phyloP scores from a whole-genome alignment of 2,888 invertebrate genomes.

The Sericinus montela region DNA sequence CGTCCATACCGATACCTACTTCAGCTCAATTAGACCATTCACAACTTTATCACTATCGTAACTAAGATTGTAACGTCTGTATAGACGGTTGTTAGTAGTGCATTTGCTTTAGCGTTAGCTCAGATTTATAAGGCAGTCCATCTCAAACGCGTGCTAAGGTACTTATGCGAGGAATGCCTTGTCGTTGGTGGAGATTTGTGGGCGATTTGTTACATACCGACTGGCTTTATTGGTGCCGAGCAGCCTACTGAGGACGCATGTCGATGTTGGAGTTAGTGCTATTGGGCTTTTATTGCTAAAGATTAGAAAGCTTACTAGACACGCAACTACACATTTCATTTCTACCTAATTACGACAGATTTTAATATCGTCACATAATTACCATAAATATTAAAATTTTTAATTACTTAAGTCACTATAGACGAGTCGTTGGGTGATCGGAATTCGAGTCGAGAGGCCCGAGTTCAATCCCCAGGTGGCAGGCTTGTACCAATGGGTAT shows the following conservation, averaged over 20 bases:
- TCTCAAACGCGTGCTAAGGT: constrained; percentile 43
- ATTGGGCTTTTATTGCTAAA: neutral
- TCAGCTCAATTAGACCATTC: constrained; percentile 3
- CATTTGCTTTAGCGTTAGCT: constrained; percentile 33
- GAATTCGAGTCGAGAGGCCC: no score
- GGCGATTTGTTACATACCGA: constrained; percentile 45
- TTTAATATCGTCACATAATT: no score
- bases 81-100: constrained; percentile 22
- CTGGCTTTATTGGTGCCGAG: constrained; percentile 15
- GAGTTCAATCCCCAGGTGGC: no score
- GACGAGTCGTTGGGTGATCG: no score
- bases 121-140: constrained; percentile 44
- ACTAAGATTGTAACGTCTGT: constrained; percentile 8
- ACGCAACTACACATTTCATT: constrained; percentile 1
- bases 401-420: no score
- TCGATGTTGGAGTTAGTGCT: neutral
- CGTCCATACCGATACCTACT: neutral
- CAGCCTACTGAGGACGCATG: constrained; percentile 10
- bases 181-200: constrained; percentile 37
- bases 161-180: constrained; percentile 46
- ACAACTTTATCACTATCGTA: neutral
- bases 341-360: no score
- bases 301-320: neutral
- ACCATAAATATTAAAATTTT: no score
- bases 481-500: no score